phyloP scores from a whole-genome alignment of 2,113 vertebrate species.

The Tragelaphus scriptus region DNA sequence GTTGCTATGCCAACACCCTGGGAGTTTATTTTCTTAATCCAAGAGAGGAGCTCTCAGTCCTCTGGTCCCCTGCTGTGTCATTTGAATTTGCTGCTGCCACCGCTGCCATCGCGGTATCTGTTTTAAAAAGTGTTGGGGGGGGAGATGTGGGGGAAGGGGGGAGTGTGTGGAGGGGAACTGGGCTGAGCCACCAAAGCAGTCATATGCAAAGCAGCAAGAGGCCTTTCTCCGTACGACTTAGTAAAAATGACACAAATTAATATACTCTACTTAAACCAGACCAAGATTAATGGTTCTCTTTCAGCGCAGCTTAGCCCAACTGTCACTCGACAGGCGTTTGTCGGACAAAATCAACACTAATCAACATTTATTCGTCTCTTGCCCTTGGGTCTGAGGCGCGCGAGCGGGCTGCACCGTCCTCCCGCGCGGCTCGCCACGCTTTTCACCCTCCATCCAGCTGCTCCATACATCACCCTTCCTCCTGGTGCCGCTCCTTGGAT shows the following conservation, averaged over 20 bases:
- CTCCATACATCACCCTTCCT: constrained; percentile 93
- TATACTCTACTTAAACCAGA: constrained; percentile 99
- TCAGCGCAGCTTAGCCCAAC: constrained; percentile 97
- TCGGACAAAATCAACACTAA: constrained; percentile 99
- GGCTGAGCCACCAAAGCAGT: constrained; percentile 81
- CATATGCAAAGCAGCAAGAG: constrained; percentile 87
- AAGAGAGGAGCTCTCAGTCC: too few relatives aligned
- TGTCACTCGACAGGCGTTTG: constrained; percentile 96
- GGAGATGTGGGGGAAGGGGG: background rate
- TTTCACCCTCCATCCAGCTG: constrained; percentile 95
- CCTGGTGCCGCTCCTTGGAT: constrained; percentile 81
- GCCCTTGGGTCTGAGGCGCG: constrained; percentile 94
- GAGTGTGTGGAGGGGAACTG: constrained; percentile 29
- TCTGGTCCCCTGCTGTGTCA: too few relatives aligned
- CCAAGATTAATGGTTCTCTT: constrained; percentile 99
- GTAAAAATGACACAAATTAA: constrained; percentile 99
- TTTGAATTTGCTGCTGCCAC: too few relatives aligned
- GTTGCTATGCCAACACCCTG: too few relatives aligned
- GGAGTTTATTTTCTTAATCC: too few relatives aligned
- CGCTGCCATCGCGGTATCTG: too few relatives aligned
- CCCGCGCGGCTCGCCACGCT: constrained; percentile 90
- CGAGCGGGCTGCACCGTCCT: constrained; percentile 81
- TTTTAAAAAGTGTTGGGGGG: constrained; percentile 70
- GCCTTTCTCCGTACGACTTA: constrained; percentile 90
- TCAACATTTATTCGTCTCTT: constrained; percentile 99